Conservation (phyloP, 2,888 invertebrate species). For the Parnassius apollo region DNA sequence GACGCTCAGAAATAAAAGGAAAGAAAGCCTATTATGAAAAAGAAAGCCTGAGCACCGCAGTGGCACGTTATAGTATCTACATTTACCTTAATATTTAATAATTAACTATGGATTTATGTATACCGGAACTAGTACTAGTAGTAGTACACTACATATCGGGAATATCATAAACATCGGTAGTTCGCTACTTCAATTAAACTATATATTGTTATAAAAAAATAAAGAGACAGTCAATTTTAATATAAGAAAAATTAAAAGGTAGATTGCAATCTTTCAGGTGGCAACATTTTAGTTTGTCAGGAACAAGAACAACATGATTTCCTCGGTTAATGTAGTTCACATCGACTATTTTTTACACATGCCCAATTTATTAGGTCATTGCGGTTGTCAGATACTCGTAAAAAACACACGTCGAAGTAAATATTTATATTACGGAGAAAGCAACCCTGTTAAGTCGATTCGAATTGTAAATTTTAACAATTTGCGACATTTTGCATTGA, state of each 20-base stretch:
- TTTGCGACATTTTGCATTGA: constrained; percentile 32
- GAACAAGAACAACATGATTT: constrained; percentile 21
- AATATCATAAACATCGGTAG: too few relatives aligned
- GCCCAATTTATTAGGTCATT: constrained; percentile 20
- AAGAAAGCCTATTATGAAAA: too few relatives aligned
- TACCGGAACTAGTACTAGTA: too few relatives aligned
- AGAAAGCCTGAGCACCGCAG: too few relatives aligned
- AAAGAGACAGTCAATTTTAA: too few relatives aligned
- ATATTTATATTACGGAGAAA: constrained; percentile 25
- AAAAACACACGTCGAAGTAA: constrained; percentile 16
- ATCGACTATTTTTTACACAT: constrained; percentile 16
- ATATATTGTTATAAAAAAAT: too few relatives aligned
- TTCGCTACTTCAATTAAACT: too few relatives aligned
- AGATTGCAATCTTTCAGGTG: constrained; percentile 5
- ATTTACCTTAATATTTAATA: too few relatives aligned
- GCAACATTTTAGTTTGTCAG: neutral
- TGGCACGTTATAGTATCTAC: too few relatives aligned
- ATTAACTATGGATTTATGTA: too few relatives aligned
- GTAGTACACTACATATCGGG: too few relatives aligned
- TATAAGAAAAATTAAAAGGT: neutral
- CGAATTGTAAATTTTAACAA: constrained; percentile 26
- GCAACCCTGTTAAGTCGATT: constrained; percentile 14
- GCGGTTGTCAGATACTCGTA: constrained; percentile 9
- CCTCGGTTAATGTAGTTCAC: constrained; percentile 10
- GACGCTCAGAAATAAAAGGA: too few relatives aligned